Evolutionary conservation across 2,113 vertebrate genomes (phyloP), one percentile per base, ranked within the genome.

Genomic region (Cyanistes caeruleus): DNA sequence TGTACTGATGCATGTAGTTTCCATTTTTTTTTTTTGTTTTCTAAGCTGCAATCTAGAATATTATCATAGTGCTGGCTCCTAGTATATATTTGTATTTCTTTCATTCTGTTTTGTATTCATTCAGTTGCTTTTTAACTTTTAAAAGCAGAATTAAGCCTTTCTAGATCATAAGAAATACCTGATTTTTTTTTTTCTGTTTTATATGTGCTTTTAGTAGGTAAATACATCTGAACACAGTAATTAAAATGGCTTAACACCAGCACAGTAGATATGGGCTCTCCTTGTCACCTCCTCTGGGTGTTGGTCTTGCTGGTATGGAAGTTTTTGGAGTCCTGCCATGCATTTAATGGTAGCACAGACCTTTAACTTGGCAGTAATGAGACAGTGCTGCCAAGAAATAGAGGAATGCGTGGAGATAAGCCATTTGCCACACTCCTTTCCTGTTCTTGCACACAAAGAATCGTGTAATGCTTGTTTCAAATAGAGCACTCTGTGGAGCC

Each of bases 351-450:
- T n/a, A 49, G 62, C 11, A 70, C 55, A 80, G 62, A 84, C 65
- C 62, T 92, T 56, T 82, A 21, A 65, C 63, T 89, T 94, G 59
- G 35, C 35, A 18, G 37, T 95, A 82, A 75, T 70, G 84, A 94
- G 77, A 2, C 18, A 9, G 16, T 76, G 35, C 81, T 97, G 95
- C 80, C 84, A 88, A 93, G 83, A 95, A 92, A 80, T 56, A 87
- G n/a, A 46, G 75, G 69, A 84, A 46, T 88, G 37, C 1, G 3
- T 37, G 33, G 30, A 89, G 79, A 85, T 90, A 90, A 88, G 46
- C 27, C 46, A 16, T 65, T 77, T 2, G 2, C 37, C 46, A 33
- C 3, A 1, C 41, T 87, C 63, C 46, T 78, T 81, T 83, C 76
- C 49, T 79, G 51, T 55, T 78, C 43, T 33, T 87, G 24, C 35